Conservation (phyloP, 2,888 invertebrate species). For the Chromoteleia sp. region DNA sequence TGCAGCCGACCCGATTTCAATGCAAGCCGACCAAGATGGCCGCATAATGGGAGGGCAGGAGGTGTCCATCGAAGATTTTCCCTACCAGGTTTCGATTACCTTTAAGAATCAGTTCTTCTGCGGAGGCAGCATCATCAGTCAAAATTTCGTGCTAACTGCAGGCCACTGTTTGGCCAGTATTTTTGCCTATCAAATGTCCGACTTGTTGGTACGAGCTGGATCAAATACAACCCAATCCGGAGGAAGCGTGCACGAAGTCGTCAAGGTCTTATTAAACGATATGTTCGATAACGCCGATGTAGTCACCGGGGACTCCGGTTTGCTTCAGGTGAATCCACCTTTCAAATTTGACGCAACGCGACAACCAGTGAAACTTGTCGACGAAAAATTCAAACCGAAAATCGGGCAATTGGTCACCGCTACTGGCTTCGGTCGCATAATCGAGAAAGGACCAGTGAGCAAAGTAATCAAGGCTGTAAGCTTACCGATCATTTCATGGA, state of each 20-base stretch:
- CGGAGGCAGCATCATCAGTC: constrained; percentile 86
- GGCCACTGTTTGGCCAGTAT: constrained; percentile 86
- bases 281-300: neutral
- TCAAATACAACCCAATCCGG: constrained; percentile 15
- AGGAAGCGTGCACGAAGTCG: constrained; percentile 7
- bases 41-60: constrained; percentile 40
- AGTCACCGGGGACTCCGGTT: neutral
- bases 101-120: constrained; percentile 82
- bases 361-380: neutral
- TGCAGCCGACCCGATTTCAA: constrained; percentile 34
- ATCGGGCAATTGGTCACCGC: neutral
- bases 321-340: constrained; percentile 9
- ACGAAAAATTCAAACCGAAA: neutral
- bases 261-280: neutral
- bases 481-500: constrained; percentile 1
- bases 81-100: constrained; percentile 85
- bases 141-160: constrained; percentile 86
- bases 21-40: constrained; percentile 38
- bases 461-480: constrained; percentile 23
- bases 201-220: neutral
- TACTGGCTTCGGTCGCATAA: constrained; percentile 19
- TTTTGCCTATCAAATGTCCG: neutral
- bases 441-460: neutral
- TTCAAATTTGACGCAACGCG: constrained; percentile 1
- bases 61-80: constrained; percentile 78